A percentile compares a stretch with the other conserved stretches of the same genome.
These are phyloP conservation scores for Decapterus maruadsi DNA, from an alignment of 2,797 vertebrate genomes.

Conservation along the genomic window DNA sequence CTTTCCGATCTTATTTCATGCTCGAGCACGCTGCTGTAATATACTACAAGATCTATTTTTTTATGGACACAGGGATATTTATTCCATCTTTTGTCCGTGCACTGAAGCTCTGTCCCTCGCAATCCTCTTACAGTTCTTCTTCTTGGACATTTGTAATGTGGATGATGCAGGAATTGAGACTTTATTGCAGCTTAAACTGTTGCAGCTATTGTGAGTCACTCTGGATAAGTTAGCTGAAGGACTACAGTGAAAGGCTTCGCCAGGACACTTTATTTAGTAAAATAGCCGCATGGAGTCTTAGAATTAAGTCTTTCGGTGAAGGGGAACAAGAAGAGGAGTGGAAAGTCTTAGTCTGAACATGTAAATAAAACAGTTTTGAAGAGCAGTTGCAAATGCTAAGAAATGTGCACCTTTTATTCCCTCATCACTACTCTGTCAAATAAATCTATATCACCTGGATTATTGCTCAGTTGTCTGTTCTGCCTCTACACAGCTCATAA, in stretches of 20 bases:
- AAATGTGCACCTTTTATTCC: too few relatives aligned
- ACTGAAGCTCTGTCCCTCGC: slow-evolving; percentile 35
- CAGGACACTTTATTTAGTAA: not conserved
- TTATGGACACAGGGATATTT: slow-evolving; percentile 32
- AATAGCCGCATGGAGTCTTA: not conserved
- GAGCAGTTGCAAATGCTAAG: too few relatives aligned
- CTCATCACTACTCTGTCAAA: too few relatives aligned
- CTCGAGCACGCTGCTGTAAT: not conserved
- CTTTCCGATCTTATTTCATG: slow-evolving; percentile 29
- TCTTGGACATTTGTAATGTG: slow-evolving; percentile 35
- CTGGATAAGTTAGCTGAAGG: slow-evolving; percentile 36
- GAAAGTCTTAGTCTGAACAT: too few relatives aligned
- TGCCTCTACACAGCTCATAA: too few relatives aligned
- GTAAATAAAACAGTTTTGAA: too few relatives aligned
- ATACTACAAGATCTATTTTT: not conserved
- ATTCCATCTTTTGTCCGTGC: slow-evolving; percentile 20
- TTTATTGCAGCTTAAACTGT: slow-evolving; percentile 43
- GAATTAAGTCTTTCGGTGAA: not conserved
- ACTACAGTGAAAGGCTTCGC: not conserved
- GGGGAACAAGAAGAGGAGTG: not conserved
- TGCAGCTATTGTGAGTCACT: slow-evolving; percentile 42
- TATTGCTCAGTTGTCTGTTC: too few relatives aligned
- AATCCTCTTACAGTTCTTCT: slow-evolving; percentile 50
- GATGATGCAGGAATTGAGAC: slow-evolving; percentile 37
- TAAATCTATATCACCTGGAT: too few relatives aligned